These are phyloP conservation scores for Stegodyphus mimosarum DNA, from an alignment of 1,140 invertebrate species.

Conservation along the genomic window DNA sequence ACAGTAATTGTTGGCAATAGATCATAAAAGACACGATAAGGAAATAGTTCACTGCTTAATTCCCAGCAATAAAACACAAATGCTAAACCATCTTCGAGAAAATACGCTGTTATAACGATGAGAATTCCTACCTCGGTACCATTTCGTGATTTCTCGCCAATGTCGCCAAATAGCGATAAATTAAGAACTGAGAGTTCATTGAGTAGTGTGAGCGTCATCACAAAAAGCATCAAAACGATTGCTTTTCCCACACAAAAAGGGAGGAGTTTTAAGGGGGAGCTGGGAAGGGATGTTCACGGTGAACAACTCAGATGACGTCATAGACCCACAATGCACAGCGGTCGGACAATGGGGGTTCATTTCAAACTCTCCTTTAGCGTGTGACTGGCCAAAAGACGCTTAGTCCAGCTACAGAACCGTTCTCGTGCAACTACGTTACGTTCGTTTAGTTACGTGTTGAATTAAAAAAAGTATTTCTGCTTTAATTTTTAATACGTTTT, in stretches of 20 bases:
- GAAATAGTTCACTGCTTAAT: neutral
- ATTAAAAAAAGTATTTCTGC: too few species aligned
- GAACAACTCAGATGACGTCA: conserved; percentile 16
- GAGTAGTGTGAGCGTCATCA: conserved; percentile 3
- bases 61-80: neutral
- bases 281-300: too few species aligned
- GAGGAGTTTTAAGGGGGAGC: conserved; percentile 20
- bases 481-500: too few species aligned
- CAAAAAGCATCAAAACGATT: conserved; percentile 49
- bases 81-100: neutral
- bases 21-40: neutral
- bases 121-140: neutral
- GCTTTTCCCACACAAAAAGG: conserved; percentile 54
- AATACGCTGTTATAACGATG: too few species aligned
- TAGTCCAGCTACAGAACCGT: neutral
- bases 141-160: neutral
- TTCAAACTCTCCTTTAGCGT: conserved; percentile 43
- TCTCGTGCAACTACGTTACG: too few species aligned
- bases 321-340: conserved; percentile 28
- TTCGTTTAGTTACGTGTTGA: too few species aligned
- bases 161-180: conserved; percentile 12
- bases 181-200: neutral
- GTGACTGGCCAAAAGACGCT: conserved; percentile 1
- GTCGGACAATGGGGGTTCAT: conserved; percentile 41
- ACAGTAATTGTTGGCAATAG: too few species aligned